A percentile compares a stretch with the other conserved stretches of the same genome.
Conservation (phyloP, 2,888 invertebrate genomes). For the Oxystoma pomonae region DNA sequence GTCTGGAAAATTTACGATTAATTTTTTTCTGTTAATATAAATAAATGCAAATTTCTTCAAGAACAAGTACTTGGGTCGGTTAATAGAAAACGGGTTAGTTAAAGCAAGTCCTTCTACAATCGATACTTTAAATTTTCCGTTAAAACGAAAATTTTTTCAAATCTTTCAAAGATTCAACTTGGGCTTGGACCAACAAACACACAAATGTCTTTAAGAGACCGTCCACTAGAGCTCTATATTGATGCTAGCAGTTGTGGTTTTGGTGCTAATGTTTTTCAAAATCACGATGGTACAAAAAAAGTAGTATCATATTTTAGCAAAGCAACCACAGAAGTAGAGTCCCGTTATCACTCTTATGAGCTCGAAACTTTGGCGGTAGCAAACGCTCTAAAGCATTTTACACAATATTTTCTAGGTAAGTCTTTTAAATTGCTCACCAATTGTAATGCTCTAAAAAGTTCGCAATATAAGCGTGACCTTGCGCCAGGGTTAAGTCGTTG, state of each 20-base stretch:
- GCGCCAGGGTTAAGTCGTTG: neutral
- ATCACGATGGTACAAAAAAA: neutral
- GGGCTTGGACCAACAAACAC: neutral
- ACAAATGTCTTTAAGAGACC: neutral
- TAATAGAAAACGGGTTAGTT: neutral
- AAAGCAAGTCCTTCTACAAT: neutral
- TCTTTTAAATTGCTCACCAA: neutral
- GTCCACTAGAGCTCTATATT: neutral
- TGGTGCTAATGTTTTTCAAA: neutral
- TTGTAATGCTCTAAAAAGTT: neutral
- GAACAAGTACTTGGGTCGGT: no score
- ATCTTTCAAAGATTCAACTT: neutral
- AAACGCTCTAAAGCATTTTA: neutral
- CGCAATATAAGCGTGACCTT: neutral
- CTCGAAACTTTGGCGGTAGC: neutral
- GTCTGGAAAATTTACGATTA: no score
- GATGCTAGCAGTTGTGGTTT: neutral
- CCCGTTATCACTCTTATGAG: neutral
- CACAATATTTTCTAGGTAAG: no score
- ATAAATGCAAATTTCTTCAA: no score
- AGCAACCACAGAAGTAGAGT: no score
- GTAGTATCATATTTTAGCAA: no score
- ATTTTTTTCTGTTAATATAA: no score
- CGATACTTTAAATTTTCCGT: no score
- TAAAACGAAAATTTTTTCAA: neutral